phyloP scores from a whole-genome alignment of 2,888 invertebrate species.

The Oxycera nigricornis region DNA sequence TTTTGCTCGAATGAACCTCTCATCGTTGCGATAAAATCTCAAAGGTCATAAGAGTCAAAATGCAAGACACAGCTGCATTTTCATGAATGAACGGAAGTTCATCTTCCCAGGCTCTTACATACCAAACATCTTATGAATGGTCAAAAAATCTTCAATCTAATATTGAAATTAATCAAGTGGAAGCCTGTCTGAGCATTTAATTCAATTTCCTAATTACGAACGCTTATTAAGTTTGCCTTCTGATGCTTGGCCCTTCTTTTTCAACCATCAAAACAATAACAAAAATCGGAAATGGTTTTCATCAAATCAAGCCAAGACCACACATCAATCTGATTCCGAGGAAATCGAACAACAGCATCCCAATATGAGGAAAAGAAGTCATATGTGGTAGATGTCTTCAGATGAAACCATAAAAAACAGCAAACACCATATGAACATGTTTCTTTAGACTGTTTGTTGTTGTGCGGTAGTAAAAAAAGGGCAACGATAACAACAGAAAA shows the following conservation, averaged over 20 bases:
- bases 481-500: background rate
- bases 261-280: background rate
- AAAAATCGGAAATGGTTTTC: conserved; percentile 32
- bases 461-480: background rate
- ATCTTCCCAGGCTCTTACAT: too few relatives aligned
- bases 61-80: too few relatives aligned
- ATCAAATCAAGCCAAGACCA: conserved; percentile 25
- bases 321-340: conserved; percentile 5
- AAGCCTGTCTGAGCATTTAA: conserved; percentile 15
- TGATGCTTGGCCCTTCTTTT: background rate
- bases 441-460: conserved; percentile 14
- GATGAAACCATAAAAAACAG: conserved; percentile 24
- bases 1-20: too few relatives aligned
- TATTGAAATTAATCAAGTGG: background rate
- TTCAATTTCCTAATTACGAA: conserved; percentile 31
- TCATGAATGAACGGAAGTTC: too few relatives aligned
- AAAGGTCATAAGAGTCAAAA: too few relatives aligned
- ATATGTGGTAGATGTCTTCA: conserved; percentile 11
- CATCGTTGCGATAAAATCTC: too few relatives aligned
- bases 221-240: background rate
- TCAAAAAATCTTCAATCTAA: too few relatives aligned
- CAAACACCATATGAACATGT: conserved; percentile 6
- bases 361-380: background rate
- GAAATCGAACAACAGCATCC: background rate
- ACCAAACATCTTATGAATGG: too few relatives aligned